phyloP scores from a whole-genome alignment of 1,140 invertebrate species.

The Drosophila repleta region DNA sequence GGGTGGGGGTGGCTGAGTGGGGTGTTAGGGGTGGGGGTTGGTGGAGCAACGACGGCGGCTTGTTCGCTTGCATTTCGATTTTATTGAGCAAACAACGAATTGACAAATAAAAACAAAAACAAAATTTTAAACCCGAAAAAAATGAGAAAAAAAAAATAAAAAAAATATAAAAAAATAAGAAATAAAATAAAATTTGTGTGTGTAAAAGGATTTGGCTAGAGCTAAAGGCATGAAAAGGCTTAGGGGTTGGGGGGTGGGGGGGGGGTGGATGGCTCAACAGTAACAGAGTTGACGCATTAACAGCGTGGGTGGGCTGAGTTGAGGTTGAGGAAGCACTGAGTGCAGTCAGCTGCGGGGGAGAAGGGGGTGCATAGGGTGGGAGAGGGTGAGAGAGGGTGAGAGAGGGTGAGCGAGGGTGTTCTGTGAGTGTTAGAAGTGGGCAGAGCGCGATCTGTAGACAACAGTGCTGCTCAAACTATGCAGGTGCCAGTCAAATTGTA shows the following conservation, averaged over 20 bases:
- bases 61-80: constrained; percentile 74
- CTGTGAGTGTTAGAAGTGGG: not conserved
- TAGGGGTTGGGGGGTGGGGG: not conserved
- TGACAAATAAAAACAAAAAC: constrained; percentile 81
- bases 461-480: too few relatives aligned
- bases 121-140: constrained; percentile 66
- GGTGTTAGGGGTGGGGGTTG: not conserved
- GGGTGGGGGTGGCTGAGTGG: not conserved
- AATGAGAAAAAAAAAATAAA: constrained; percentile 7
- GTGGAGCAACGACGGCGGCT: not conserved
- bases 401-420: too few relatives aligned
- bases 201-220: constrained; percentile 6
- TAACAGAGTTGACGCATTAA: not conserved
- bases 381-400: not conserved
- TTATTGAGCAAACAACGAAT: constrained; percentile 84
- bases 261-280: not conserved
- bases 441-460: not conserved
- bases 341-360: not conserved
- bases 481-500: too few relatives aligned
- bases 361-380: not conserved
- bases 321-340: too few relatives aligned
- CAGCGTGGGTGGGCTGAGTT: not conserved
- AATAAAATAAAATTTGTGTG: constrained; percentile 5
- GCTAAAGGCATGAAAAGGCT: not conserved
- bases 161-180: constrained; percentile 6